Percentiles rank a stretch among this genome's conserved stretches.
Evolutionary conservation across 2,113 vertebrate genomes (phyloP).

Genomic region (Eudyptes chrysolophus): DNA sequence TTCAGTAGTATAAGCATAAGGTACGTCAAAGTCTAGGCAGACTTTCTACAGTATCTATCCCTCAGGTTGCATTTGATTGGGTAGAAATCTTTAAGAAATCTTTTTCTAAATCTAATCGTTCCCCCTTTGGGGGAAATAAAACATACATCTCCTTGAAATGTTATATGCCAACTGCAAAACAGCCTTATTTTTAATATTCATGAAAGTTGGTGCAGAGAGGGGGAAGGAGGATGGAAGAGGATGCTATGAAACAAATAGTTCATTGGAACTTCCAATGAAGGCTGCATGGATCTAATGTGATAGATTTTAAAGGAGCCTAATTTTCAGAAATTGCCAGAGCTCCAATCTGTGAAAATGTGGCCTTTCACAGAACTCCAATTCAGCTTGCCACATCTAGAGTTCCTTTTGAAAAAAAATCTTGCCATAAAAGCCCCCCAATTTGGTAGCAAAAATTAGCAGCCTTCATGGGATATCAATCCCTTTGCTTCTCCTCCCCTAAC

Average conservation of each 20-base stretch:
- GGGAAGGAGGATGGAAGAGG: not conserved
- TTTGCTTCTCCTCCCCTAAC: conserved; percentile 21
- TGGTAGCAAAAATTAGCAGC: conserved; percentile 44
- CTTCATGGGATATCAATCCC: not conserved
- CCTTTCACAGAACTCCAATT: conserved; percentile 54
- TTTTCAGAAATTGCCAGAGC: conserved; percentile 61
- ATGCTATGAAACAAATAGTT: conserved; percentile 36
- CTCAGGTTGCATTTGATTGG: not conserved
- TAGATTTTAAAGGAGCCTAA: conserved; percentile 42
- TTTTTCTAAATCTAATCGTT: not conserved
- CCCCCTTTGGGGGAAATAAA: not conserved
- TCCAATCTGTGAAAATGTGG: conserved; percentile 44
- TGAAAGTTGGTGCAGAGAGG: not conserved
- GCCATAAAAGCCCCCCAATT: conserved; percentile 3
- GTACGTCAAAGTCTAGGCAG: not conserved
- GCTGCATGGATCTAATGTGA: not conserved
- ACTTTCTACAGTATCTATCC: not conserved
- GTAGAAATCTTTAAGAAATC: not conserved
- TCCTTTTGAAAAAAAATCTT: not conserved
- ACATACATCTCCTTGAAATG: not conserved
- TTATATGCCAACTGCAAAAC: not conserved
- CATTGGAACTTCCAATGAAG: not conserved
- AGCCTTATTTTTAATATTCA: not conserved
- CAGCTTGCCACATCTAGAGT: not conserved
- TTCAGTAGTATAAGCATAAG: not conserved